These are phyloP conservation scores for Rhynchophorus ferrugineus DNA, from an alignment of 1,140 invertebrate species.

Conservation along the genomic window DNA sequence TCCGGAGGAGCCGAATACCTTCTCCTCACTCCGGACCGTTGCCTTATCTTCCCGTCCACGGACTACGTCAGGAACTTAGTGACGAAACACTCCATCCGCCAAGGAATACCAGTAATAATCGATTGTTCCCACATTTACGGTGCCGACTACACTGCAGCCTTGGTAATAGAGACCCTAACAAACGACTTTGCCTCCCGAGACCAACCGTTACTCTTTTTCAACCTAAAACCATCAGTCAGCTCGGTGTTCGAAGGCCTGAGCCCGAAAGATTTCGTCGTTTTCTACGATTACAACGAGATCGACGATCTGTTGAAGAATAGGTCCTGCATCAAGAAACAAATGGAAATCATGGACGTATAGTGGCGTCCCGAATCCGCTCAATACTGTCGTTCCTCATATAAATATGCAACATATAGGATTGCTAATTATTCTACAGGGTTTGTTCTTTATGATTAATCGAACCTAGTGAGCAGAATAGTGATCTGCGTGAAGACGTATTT, in stretches of 20 bases:
- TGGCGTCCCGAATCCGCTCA: no score
- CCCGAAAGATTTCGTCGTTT: constrained; percentile 64
- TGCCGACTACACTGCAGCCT: constrained; percentile 74
- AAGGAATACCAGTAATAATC: constrained; percentile 65
- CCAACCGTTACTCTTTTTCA: constrained; percentile 71
- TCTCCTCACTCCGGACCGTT: constrained; percentile 74
- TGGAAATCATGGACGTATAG: constrained; percentile 19
- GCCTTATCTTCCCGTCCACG: constrained; percentile 80
- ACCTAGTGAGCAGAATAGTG: no score
- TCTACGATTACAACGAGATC: constrained; percentile 66
- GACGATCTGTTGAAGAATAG: constrained; percentile 42
- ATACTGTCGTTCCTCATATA: no score
- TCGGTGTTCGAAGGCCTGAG: constrained; percentile 67
- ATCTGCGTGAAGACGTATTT: no score
- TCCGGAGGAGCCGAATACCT: constrained; percentile 62
- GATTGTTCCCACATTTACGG: constrained; percentile 77
- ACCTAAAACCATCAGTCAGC: constrained; percentile 70
- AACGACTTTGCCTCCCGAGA: constrained; percentile 63
- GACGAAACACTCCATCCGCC: constrained; percentile 66
- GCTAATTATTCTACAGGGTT: no score
- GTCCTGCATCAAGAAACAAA: constrained; percentile 22
- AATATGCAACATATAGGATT: no score
- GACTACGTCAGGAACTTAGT: constrained; percentile 78
- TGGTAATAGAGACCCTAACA: constrained; percentile 59
- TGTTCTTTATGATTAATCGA: no score